A percentile compares a stretch with the other conserved stretches of the same genome.
phyloP scores from a whole-genome alignment of 2,113 vertebrate genomes.

The Cephalophus harveyi region DNA sequence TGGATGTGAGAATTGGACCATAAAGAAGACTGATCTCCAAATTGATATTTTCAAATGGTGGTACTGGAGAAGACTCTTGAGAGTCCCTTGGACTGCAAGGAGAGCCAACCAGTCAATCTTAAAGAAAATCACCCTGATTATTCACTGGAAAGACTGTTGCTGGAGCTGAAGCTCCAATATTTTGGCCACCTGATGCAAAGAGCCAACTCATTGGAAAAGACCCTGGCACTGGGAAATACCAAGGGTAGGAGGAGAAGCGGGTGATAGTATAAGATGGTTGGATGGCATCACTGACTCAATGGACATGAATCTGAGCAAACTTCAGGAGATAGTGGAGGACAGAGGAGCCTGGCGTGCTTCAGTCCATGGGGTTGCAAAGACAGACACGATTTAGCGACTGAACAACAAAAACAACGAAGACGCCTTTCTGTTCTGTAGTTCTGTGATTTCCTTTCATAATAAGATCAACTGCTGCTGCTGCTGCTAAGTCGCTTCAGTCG shows the following conservation, averaged over 20 bases:
- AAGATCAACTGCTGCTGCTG: background rate
- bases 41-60: background rate
- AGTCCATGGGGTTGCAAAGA: background rate
- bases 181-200: background rate
- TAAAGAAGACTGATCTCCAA: background rate
- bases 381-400: background rate
- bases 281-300: background rate
- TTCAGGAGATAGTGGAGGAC: background rate
- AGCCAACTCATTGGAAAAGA: background rate
- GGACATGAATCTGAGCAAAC: background rate
- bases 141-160: background rate
- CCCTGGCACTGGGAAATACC: background rate
- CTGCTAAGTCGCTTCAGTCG: too few relatives aligned
- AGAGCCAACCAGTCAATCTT: background rate
- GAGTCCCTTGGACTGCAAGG: background rate
- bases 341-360: background rate
- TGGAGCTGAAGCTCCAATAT: background rate
- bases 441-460: background rate
- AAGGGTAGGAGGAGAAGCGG: background rate
- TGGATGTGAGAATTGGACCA: background rate
- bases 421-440: constrained; percentile 28
- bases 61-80: background rate
- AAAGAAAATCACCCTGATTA: background rate
- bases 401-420: background rate
- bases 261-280: background rate